Evolutionary conservation across 2,113 vertebrate species (phyloP).

Genomic region (human): GRCh38 chr2:121099501-121100000

Average conservation of each 20-base stretch:
- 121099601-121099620: too few species aligned
- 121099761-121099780: not conserved
- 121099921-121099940: not conserved
- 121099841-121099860: not conserved
- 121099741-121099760: too few species aligned
- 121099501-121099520: not conserved
- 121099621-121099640: not conserved
- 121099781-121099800: not conserved
- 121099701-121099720: rapidly evolving
- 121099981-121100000: conserved; percentile 60
- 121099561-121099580: not conserved
- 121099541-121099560: not conserved
- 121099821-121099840: not conserved
- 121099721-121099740: not conserved
- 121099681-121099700: not conserved
- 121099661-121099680: not conserved
- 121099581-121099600: not conserved
- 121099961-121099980: conserved; percentile 58
- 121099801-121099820: not conserved
- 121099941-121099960: not conserved
- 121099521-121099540: not conserved
- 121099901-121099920: not conserved
- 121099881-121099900: not conserved
- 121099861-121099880: not conserved
- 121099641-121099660: not conserved